Evolutionary conservation across 2,888 invertebrate genomes (phyloP).

Genomic region (Autographa gamma): DNA sequence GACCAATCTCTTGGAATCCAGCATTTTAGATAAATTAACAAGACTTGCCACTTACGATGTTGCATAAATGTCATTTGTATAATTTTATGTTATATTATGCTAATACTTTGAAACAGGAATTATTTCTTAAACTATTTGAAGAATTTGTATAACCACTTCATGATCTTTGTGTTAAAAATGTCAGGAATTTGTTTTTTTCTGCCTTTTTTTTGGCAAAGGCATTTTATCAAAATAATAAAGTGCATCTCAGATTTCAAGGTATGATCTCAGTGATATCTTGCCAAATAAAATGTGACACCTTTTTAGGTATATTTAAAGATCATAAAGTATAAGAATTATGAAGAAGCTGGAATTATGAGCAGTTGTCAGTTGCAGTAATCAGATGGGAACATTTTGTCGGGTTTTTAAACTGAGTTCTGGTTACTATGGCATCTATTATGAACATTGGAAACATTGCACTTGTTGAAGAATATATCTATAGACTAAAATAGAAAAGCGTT

Average conservation of each 20-base stretch:
- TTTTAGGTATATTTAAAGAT: not conserved
- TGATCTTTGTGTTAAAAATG: conserved; percentile 11
- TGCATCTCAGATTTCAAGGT: conserved; percentile 24
- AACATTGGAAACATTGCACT: too few species aligned
- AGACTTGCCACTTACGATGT: conserved; percentile 17
- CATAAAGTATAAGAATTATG: not conserved
- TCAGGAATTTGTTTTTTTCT: conserved; percentile 8
- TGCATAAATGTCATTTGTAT: conserved; percentile 40
- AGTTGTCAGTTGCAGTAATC: not conserved
- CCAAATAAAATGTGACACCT: not conserved
- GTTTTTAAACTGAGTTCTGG: not conserved
- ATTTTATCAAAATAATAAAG: conserved; percentile 8
- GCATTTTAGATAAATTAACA: conserved; percentile 11
- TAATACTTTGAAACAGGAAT: conserved; percentile 28
- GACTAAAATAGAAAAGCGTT: too few species aligned
- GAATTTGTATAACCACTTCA: conserved; percentile 13
- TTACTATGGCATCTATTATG: too few species aligned
- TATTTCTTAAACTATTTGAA: conserved; percentile 26
- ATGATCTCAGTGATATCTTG: conserved; percentile 8
- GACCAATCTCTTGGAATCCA: not conserved
- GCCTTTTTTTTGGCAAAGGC: conserved; percentile 3
- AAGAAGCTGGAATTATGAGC: not conserved
- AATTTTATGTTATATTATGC: conserved; percentile 36
- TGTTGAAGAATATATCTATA: too few species aligned
- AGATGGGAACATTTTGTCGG: not conserved